These are phyloP conservation scores for Hypsibius dujardini DNA, from an alignment of 1,140 invertebrate genomes.

Conservation along the genomic window DNA sequence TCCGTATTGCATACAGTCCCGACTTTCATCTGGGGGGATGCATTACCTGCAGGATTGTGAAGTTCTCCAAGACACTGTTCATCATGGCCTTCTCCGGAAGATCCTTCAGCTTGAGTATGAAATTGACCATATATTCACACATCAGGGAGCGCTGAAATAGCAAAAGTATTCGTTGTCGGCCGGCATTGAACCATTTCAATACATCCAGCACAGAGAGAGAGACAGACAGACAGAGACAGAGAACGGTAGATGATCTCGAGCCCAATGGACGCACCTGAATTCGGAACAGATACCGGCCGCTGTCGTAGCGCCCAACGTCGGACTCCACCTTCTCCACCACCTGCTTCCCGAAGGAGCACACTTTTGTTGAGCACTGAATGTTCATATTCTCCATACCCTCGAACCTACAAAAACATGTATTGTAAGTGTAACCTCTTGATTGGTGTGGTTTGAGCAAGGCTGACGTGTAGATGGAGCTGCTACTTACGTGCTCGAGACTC, in stretches of 20 bases:
- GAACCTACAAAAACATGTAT: slow-evolving; percentile 48
- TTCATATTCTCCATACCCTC: slow-evolving; percentile 96
- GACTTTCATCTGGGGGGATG: not conserved
- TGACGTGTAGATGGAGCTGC: too few species aligned
- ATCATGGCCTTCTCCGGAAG: slow-evolving; percentile 95
- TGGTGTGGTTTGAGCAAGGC: too few species aligned
- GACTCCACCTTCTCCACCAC: slow-evolving; percentile 96
- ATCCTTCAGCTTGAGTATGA: slow-evolving; percentile 86
- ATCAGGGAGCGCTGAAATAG: slow-evolving; percentile 90
- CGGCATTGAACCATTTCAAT: too few species aligned
- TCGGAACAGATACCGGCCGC: slow-evolving; percentile 83
- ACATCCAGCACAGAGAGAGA: too few species aligned
- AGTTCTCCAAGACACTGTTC: slow-evolving; percentile 99
- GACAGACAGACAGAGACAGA: too few species aligned
- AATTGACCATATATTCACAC: slow-evolving; percentile 99
- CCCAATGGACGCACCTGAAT: too few species aligned
- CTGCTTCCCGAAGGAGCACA: slow-evolving; percentile 98
- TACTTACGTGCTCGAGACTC: slow-evolving; percentile 89
- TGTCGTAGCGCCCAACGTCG: slow-evolving; percentile 84
- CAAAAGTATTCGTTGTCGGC: too few species aligned
- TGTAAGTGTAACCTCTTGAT: not conserved
- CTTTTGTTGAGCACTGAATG: slow-evolving; percentile 96
- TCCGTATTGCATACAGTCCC: slow-evolving; percentile 18
- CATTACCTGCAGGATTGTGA: slow-evolving; percentile 75
- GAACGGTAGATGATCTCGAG: too few species aligned